phyloP scores from a whole-genome alignment of 1,140 invertebrate species.

The Drosophila arawakana region DNA sequence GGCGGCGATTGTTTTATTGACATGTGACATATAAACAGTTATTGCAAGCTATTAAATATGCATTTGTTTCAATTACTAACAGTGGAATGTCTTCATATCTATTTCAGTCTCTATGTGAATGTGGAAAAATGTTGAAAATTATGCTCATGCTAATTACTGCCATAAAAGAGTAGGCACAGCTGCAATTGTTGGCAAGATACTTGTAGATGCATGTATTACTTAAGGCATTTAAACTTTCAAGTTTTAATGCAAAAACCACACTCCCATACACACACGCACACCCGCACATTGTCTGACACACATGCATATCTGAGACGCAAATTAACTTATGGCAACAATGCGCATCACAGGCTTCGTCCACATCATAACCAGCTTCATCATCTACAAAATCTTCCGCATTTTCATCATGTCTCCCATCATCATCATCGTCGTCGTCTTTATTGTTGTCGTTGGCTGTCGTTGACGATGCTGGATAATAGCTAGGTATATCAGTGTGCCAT shows the following conservation, averaged over 20 bases:
- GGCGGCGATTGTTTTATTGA: constrained; percentile 50
- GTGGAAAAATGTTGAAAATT: constrained; percentile 64
- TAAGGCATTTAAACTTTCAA: constrained; percentile 77
- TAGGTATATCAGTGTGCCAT: constrained; percentile 51
- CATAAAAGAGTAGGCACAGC: constrained; percentile 31
- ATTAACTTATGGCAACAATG: constrained; percentile 79
- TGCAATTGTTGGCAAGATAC: constrained; percentile 18
- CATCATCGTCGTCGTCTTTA: constrained; percentile 37
- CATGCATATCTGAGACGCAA: constrained; percentile 74
- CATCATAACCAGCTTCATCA: constrained; percentile 46
- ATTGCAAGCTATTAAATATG: constrained; percentile 71
- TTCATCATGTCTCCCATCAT: neutral
- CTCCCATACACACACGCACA: constrained; percentile 22
- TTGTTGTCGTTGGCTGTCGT: constrained; percentile 69
- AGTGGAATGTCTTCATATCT: constrained; percentile 9
- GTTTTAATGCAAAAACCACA: constrained; percentile 76
- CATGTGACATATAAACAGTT: constrained; percentile 67
- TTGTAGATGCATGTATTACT: constrained; percentile 68
- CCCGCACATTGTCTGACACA: constrained; percentile 47
- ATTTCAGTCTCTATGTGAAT: neutral
- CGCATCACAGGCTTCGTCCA: constrained; percentile 38
- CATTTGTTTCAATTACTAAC: constrained; percentile 73
- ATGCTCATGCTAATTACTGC: constrained; percentile 75
- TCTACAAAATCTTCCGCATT: constrained; percentile 30
- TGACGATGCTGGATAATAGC: constrained; percentile 71